Conservation (phyloP, 2,113 vertebrate species). For the Ictalurus punctatus region DNA sequence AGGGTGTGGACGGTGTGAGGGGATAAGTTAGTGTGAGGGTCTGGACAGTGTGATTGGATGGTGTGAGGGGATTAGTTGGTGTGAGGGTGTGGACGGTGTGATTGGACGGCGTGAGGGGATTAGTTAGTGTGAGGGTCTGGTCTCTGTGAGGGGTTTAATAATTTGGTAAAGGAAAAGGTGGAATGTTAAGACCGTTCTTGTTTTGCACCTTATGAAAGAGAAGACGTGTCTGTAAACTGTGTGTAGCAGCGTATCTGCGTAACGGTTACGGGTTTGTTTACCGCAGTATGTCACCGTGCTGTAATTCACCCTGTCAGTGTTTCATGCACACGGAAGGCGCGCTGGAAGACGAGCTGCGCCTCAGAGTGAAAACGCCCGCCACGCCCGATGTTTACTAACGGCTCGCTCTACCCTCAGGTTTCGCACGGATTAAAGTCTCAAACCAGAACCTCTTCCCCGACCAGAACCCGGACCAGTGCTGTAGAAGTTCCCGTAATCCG, state of each 20-base stretch:
- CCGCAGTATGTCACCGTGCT: background rate
- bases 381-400: conserved; percentile 21
- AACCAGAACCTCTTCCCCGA: background rate
- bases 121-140: too few relatives aligned
- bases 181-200: background rate
- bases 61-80: background rate
- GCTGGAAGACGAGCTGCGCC: background rate
- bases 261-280: background rate
- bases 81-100: background rate
- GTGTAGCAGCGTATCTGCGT: background rate
- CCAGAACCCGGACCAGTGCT: background rate
- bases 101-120: too few relatives aligned
- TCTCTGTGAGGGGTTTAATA: too few relatives aligned
- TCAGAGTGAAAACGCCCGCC: background rate
- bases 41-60: background rate
- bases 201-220: background rate
- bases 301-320: background rate
- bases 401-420: background rate
- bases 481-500: background rate
- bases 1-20: too few relatives aligned
- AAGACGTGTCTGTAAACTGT: background rate
- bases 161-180: background rate
- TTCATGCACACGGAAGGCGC: background rate
- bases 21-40: too few relatives aligned
- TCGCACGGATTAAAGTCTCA: background rate